Base-by-base conservation (phyloP, 1,140 invertebrate genomes). In the Drosophila truncata region DNA sequence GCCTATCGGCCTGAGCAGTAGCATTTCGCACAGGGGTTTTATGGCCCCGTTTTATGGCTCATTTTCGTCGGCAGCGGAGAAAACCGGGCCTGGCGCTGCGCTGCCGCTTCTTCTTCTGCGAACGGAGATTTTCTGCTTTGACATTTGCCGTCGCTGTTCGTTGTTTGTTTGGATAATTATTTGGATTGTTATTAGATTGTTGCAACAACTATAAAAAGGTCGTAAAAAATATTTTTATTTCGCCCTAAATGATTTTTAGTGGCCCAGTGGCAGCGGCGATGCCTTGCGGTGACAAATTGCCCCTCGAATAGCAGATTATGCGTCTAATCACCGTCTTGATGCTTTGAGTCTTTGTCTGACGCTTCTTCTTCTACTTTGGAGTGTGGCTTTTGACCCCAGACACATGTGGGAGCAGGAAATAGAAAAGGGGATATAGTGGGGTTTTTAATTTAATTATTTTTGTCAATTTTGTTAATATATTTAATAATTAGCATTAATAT, bases 181-280 rank as follows among this genome's bases (percentile, higher is more conserved):
- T 90, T 79, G 64, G 86, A 92, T 92, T 91, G 83, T 92, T 91
- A 92, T 92, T 91, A 92, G 87, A 92, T 91, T 92, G 91, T 91
- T 92, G 87, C 81, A 92, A 80, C 86, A 91, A 88, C 91, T 91
- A 91, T 90, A 87, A 91, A 91, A 91, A 86, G 78, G 80, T 73
- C 87, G 91, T 90, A 90, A 90, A 87, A 86, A 87, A 90, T 90
- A 91, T 91, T 90, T 90, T 86, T 91, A 90, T 91, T 84, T 80
- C 72, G 71, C 84, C 78, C 79, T 91, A 91, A 91, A 91, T 91
- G 87, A 91, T 91, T 91, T 91, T 91, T 82, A 91, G 82, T 91
- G 69, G 77, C 79, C 69, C 74, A 82, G 55, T 80, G 79, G 66
- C 76, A 67, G 61, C 47, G 58, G 63, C 78, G 63, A 44, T 90